Base-by-base conservation (phyloP, 1,140 invertebrate species). In the Drosophila obscura region DNA sequence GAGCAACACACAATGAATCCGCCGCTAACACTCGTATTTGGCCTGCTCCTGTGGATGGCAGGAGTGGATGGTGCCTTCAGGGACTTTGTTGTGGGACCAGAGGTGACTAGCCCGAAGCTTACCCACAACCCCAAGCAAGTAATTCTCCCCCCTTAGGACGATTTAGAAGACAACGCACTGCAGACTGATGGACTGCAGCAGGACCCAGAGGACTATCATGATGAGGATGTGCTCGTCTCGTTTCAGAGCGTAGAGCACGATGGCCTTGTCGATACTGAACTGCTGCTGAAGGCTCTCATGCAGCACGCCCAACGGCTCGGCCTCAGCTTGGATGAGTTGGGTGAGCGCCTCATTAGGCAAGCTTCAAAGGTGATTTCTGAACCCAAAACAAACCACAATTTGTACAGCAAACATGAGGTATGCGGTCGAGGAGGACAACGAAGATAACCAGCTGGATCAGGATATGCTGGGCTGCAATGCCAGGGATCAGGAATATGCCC, bases 21-120 rank as follows among this genome's bases (percentile, higher is more conserved):
- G 2, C 4, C 15, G 16, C 49, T 53, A 11, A 26, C 16, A 11
- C 2, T 77, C 19, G 28, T 69, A 15, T 31, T 43, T 35, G 63
- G 80, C 13, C 53, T 85, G 41, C 35, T 74, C 4, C 11, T 71
- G n/a, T 71, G 35, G 19, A 19, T 19, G 13, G 22, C 49, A 6
- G 24, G 0, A 4, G 51, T 28, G 2, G 35, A 55, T 6, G 80
- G 64, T 0, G 83, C 77, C 2, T 80, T 90, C 15, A 26, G 75
- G 71, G 89, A 91, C 66, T 91, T 91, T 56, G 67, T 91, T 4
- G 41, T 91, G 5, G 55, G 64, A 46, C 46, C 76, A 5, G 75
- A 80, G 50, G 66, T 71, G 9, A 22, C 28, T 15, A 7, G 62
- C 39, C 7, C 3, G 0, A 16, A 7, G 15, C 0, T 13, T 4